Conservation (phyloP, 2,888 invertebrate genomes). For the Leptinotarsa tumamoca region DNA sequence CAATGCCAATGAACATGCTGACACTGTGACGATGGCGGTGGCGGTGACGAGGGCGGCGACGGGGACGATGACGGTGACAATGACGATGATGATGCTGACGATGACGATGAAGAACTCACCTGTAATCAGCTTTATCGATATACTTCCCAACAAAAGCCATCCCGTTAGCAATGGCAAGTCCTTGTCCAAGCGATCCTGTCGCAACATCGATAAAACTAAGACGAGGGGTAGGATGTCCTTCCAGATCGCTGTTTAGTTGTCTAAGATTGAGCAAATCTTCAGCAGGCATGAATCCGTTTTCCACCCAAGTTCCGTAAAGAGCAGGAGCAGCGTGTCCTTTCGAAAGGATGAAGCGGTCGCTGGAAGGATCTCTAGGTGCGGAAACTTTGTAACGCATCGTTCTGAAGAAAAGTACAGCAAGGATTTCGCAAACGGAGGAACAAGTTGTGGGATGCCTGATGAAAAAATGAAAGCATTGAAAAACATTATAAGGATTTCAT, state of each 20-base stretch:
- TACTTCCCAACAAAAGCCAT: conserved; percentile 97
- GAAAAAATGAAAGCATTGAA: too few relatives aligned
- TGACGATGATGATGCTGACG: too few relatives aligned
- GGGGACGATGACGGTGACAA: too few relatives aligned
- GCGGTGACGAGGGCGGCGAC: too few relatives aligned
- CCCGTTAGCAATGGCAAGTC: conserved; percentile 93
- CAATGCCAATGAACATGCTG: too few relatives aligned
- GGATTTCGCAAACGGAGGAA: conserved; percentile 95
- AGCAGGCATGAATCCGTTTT: conserved; percentile 89
- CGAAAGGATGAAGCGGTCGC: conserved; percentile 95
- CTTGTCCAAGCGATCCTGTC: conserved; percentile 97
- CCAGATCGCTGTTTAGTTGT: conserved; percentile 92
- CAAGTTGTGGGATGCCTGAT: conserved; percentile 97
- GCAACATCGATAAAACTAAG: conserved; percentile 98
- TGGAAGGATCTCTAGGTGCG: conserved; percentile 86
- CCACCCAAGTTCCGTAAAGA: conserved; percentile 98
- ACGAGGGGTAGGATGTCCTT: conserved; percentile 98
- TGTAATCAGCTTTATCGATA: conserved; percentile 84
- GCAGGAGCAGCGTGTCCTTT: conserved; percentile 99
- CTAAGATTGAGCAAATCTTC: conserved; percentile 86
- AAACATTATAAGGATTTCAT: too few relatives aligned
- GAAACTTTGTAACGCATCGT: conserved; percentile 93
- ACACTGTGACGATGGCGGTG: too few relatives aligned
- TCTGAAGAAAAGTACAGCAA: conserved; percentile 98
- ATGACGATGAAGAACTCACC: conserved; percentile 55